Evolutionary conservation across 1,140 invertebrate species (phyloP).

Genomic region (Drosophila nikananu): DNA sequence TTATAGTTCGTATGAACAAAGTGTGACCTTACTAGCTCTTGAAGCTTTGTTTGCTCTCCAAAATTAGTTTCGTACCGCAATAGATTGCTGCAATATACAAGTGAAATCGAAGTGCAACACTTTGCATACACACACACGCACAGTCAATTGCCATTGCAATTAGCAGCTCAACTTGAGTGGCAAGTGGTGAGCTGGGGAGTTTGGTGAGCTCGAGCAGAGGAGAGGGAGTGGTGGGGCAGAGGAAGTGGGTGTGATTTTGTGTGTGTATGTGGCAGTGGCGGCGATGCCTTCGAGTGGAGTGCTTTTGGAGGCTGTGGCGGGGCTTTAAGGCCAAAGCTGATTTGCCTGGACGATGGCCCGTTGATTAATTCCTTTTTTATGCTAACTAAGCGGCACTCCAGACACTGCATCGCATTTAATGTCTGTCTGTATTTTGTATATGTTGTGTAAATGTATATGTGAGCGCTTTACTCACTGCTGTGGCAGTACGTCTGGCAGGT

Average conservation of each 20-base stretch:
- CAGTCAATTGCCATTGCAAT: slow-evolving; percentile 71
- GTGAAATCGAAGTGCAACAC: slow-evolving; percentile 11
- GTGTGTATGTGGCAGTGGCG: slow-evolving; percentile 5
- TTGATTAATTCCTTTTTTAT: slow-evolving; percentile 79
- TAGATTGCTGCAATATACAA: neutral
- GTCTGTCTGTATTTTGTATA: neutral
- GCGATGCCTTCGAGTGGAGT: slow-evolving; percentile 31
- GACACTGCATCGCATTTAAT: slow-evolving; percentile 9
- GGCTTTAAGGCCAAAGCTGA: slow-evolving; percentile 46
- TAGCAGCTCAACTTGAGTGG: slow-evolving; percentile 80
- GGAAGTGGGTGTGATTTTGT: neutral
- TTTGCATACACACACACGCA: slow-evolving; percentile 9
- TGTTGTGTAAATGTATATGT: neutral
- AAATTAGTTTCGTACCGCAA: too few species aligned
- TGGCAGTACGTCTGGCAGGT: slow-evolving; percentile 53
- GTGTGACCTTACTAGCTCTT: neutral
- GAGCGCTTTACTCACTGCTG: neutral
- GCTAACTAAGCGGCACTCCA: slow-evolving; percentile 66
- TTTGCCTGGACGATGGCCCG: slow-evolving; percentile 49
- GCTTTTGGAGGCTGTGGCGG: slow-evolving; percentile 20
- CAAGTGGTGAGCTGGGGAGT: slow-evolving; percentile 9
- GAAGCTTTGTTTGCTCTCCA: neutral
- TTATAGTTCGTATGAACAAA: neutral
- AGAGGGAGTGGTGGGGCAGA: neutral
- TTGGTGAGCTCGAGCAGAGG: neutral